Conservation (phyloP, 2,888 invertebrate genomes). For the Lasioglossum oenotherae region DNA sequence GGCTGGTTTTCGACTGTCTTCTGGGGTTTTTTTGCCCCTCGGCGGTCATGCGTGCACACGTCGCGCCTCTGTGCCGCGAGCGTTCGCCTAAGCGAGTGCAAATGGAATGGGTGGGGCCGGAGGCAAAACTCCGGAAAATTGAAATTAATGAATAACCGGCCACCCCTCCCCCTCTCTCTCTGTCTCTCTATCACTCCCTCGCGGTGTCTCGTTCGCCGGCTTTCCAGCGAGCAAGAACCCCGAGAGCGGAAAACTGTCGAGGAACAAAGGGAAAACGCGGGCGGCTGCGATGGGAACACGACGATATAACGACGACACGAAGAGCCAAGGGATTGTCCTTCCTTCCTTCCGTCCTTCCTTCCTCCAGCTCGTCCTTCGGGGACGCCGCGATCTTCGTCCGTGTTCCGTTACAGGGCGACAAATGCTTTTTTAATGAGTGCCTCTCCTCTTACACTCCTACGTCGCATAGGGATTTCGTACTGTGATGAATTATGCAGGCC, state of each 20-base stretch:
- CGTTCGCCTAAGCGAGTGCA: conserved; percentile 52
- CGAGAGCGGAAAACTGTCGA: conserved; percentile 71
- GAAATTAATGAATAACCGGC: conserved; percentile 83
- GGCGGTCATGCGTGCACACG: not conserved
- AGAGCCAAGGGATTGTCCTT: conserved; percentile 16
- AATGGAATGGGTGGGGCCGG: conserved; percentile 71
- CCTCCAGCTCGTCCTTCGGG: conserved; percentile 38
- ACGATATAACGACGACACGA: conserved; percentile 53
- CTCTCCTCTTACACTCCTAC: not conserved
- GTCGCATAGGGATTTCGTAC: conserved; percentile 39
- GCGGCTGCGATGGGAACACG: conserved; percentile 27
- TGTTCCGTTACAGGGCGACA: conserved; percentile 61
- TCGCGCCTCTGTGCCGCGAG: not conserved
- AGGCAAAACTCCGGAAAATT: conserved; percentile 83
- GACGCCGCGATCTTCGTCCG: conserved; percentile 45
- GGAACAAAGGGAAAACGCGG: conserved; percentile 73
- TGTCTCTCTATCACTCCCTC: not conserved
- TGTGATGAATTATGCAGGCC: conserved; percentile 63
- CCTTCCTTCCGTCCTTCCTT: conserved; percentile 32
- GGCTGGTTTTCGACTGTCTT: conserved; percentile 47
- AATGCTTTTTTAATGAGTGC: conserved; percentile 70
- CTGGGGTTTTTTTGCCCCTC: conserved; percentile 9
- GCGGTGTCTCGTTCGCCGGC: conserved; percentile 47
- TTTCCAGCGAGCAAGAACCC: conserved; percentile 60
- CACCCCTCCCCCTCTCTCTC: conserved; percentile 2